Evolutionary conservation across 2,113 vertebrate genomes (phyloP), one percentile per base, ranked within the genome.

Genomic region (Butastur rufipennis): DNA sequence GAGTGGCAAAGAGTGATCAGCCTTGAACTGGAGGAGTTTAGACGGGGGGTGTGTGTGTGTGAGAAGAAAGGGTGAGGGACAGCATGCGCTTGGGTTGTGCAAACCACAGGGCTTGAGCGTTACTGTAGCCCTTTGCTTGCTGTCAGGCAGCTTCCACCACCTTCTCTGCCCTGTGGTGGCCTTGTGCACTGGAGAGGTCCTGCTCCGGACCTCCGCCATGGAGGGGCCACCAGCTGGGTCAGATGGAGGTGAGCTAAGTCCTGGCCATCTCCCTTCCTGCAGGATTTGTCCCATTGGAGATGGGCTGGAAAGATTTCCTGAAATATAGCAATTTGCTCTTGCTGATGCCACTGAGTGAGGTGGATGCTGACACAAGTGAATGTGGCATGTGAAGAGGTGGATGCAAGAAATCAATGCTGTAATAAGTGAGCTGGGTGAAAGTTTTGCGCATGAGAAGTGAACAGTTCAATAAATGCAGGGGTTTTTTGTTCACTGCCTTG

Each of bases 261-360:
- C 79, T 67, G 74, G 47, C 61, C 7, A 1, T 34, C 58, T 48
- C 31, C 40, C 19, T 19, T 66, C 36, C 53, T 43, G 16, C 1
- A 1, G 48, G 43, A 40, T 48, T 88, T 77, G 25, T 48, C 58
- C 43, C 10, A 1, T 5, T 21, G 6, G 6, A 26, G 40, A 8
- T 13, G 53, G 40, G 6, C 58, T 73, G 21, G 22, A 36, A 48
- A 21, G 59, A 38, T 65, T 71, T 38, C n/a, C 38, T 63, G 48
- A 56, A 77, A 7, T 13, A 16, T 3, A 11, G 27, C 11, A 13
- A 5, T 68, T 56, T 7, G 14, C 34, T 80, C 34, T 68, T 0
- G 0, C 50, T 11, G 8, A 10, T 18, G 29, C 38, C 2, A 2
- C 55, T 7, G 38, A 56, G 66, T 0, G 2, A 82, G 61, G 16